Evolutionary conservation across 2,113 vertebrate genomes (phyloP).

Genomic region (Prinia subflava): DNA sequence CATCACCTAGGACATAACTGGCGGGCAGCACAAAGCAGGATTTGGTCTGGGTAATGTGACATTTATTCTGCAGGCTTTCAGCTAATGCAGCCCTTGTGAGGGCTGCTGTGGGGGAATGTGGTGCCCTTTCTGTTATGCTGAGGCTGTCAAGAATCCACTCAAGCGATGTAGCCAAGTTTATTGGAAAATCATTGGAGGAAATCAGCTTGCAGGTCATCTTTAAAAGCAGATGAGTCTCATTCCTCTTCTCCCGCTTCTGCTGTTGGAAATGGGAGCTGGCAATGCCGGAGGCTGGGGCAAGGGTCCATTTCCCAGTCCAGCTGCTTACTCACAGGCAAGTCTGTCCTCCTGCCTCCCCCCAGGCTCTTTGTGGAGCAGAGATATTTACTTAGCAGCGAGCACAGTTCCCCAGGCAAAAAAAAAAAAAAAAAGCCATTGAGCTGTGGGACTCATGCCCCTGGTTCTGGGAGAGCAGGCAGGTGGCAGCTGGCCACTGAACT

Average conservation of each 20-base stretch:
- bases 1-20: not conserved
- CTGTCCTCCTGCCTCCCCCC: not conserved
- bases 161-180: conserved; percentile 7
- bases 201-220: not conserved
- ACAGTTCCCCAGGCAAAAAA: fast-evolving
- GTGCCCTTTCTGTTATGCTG: conserved; percentile 25
- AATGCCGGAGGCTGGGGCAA: not conserved
- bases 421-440: fast-evolving
- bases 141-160: conserved; percentile 41
- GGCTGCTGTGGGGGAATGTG: not conserved
- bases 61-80: not conserved
- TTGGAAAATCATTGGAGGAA: conserved; percentile 48
- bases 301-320: not conserved
- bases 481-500: not conserved
- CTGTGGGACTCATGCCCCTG: fast-evolving
- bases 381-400: not conserved
- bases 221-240: not conserved
- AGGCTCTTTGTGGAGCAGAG: not conserved
- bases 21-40: not conserved
- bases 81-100: not conserved
- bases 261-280: not conserved
- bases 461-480: not conserved
- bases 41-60: not conserved
- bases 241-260: not conserved
- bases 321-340: not conserved